These are phyloP conservation scores for Pseudomyrmex dendroicus DNA, from an alignment of 1,140 invertebrate genomes.

Conservation along the genomic window DNA sequence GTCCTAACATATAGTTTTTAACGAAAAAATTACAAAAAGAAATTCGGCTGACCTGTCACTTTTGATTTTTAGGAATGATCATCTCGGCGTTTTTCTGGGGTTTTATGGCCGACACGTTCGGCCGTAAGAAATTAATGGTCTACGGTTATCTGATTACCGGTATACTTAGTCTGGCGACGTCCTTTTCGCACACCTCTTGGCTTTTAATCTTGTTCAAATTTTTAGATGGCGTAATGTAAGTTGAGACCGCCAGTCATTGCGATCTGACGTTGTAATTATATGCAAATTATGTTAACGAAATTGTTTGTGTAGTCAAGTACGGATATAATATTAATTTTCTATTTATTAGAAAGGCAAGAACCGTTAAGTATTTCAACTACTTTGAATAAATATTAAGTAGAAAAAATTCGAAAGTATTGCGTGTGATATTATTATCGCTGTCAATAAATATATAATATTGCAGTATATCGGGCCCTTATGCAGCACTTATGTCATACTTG, in stretches of 20 bases:
- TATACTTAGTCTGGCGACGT: slow-evolving; percentile 84
- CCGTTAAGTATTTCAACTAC: too few relatives aligned
- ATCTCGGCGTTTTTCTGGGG: slow-evolving; percentile 88
- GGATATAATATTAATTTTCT: too few relatives aligned
- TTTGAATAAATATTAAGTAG: too few relatives aligned
- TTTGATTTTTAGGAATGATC: slow-evolving; percentile 84
- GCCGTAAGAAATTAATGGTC: slow-evolving; percentile 86
- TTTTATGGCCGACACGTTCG: slow-evolving; percentile 89
- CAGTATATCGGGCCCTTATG: slow-evolving; percentile 91
- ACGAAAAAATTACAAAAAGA: not conserved
- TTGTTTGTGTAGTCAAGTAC: too few relatives aligned
- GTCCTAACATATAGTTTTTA: not conserved
- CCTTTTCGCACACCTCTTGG: slow-evolving; percentile 85
- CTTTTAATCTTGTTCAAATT: slow-evolving; percentile 86
- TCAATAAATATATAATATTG: slow-evolving; percentile 5
- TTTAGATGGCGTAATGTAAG: slow-evolving; percentile 87
- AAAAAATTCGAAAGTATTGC: too few relatives aligned
- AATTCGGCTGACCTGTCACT: not conserved
- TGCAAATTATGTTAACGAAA: too few relatives aligned
- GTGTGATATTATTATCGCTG: too few relatives aligned
- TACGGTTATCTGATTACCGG: slow-evolving; percentile 86
- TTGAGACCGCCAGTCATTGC: slow-evolving; percentile 13
- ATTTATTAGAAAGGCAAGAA: too few relatives aligned
- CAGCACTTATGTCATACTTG: slow-evolving; percentile 89
- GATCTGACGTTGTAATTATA: not conserved